Conservation (phyloP, 2,888 invertebrate genomes). For the Cataglyphis livida region DNA sequence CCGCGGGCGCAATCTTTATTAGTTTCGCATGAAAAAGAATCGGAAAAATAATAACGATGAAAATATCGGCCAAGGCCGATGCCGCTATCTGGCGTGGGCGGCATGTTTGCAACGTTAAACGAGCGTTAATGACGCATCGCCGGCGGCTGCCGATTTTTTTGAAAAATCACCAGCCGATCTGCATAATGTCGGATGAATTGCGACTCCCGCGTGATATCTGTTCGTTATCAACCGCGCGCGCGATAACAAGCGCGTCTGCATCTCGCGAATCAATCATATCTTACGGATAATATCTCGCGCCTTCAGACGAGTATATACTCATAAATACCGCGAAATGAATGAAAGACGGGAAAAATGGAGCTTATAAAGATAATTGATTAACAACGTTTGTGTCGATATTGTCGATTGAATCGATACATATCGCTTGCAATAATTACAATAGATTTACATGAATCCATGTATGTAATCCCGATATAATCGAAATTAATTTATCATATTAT, state of each 20-base stretch:
- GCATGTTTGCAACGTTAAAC: slow-evolving; percentile 41
- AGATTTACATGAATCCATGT: background rate
- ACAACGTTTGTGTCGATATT: background rate
- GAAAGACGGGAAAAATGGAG: background rate
- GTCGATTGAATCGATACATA: background rate
- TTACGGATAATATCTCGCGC: background rate
- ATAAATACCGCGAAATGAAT: background rate
- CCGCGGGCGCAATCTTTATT: slow-evolving; percentile 58
- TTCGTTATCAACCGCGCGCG: background rate
- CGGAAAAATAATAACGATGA: slow-evolving; percentile 59
- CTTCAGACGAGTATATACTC: background rate
- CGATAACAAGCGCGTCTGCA: background rate
- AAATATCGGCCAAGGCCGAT: slow-evolving; percentile 74
- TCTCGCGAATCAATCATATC: slow-evolving; percentile 1
- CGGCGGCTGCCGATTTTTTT: slow-evolving; percentile 35
- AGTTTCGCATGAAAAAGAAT: slow-evolving; percentile 65
- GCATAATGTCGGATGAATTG: background rate
- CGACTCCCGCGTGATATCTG: background rate
- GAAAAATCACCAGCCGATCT: slow-evolving; percentile 15
- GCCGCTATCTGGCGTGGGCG: slow-evolving; percentile 61
- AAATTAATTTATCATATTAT: background rate
- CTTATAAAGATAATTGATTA: background rate
- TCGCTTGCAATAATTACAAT: background rate
- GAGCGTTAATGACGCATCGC: slow-evolving; percentile 40
- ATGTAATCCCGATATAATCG: background rate